phyloP scores from a whole-genome alignment of 2,888 invertebrate species.

The Anaspis maculata region DNA sequence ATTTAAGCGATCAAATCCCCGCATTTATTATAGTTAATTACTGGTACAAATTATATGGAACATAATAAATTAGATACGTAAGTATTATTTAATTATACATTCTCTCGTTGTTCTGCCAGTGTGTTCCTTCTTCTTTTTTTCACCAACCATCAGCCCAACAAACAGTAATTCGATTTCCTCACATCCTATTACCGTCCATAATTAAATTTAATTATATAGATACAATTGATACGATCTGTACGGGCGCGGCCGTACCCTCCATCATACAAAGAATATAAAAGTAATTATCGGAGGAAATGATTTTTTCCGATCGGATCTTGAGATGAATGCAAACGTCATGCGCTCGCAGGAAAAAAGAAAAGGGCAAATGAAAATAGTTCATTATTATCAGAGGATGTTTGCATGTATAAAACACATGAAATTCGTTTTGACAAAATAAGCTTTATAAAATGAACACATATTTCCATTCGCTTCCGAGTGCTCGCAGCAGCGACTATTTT shows the following conservation, averaged over 20 bases:
- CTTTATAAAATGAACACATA: conserved; percentile 28
- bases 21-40: conserved; percentile 35
- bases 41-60: conserved; percentile 39
- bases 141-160: too few species aligned
- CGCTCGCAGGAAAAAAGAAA: too few species aligned
- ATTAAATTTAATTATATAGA: conserved; percentile 33
- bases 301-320: too few species aligned
- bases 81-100: conserved; percentile 42
- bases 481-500: conserved; percentile 19
- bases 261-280: conserved; percentile 28
- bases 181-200: conserved; percentile 28
- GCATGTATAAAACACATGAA: too few species aligned
- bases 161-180: conserved; percentile 24
- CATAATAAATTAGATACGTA: conserved; percentile 42
- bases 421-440: conserved; percentile 29
- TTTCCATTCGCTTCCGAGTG: conserved; percentile 27
- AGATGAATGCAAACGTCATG: too few species aligned
- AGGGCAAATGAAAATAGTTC: too few species aligned
- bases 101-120: conserved; percentile 12
- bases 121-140: conserved; percentile 13
- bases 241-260: too few species aligned
- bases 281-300: conserved; percentile 28
- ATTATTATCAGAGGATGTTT: too few species aligned
- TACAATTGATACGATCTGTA: conserved; percentile 26
- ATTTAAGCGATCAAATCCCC: conserved; percentile 28